Evolutionary conservation across 2,888 invertebrate species (phyloP), one percentile per base, ranked within the genome.

Genomic region (Artemia sinica): DNA sequence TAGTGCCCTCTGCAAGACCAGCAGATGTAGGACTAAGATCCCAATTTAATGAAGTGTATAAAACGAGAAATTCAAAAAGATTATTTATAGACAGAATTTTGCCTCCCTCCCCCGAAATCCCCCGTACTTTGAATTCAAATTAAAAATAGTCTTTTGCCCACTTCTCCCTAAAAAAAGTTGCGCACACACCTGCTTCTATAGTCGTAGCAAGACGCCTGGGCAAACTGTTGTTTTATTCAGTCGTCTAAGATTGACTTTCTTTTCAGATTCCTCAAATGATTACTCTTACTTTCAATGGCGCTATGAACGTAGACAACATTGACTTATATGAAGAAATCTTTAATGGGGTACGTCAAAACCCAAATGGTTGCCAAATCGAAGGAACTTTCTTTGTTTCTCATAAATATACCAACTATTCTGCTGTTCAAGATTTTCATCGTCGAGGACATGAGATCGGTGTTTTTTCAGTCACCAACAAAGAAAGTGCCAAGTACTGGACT

Each of bases 261-360:
- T 11, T 58, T 28, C 63, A 58, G 63, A 89, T 92, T 0, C 92
- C 92, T 8, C 91, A 92, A 81, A 92, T 92, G 92, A 87, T 93
- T 76, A 91, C 90, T 70, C 88, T 93, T 76, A 93, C 92, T 68
- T 93, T 93, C 77, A 92, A 92, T 77, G 92, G 92, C 75, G 92
- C 92, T 75, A 91, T 93, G 79, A 93, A 93, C 79, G 91, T 91
- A 80, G 91, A 93, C 80, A 93, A 93, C 80, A 92, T 92, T 77
- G 91, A 90, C 75, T 81, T 93, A 67, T 93, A 92, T 83, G 89
- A 89, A 78, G 91, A 91, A 76, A 91, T 93, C 72, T 92, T 93
- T 80, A 89, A 87, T 78, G 86, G 86, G 71, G 87, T 88, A 75
- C 85, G 92, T 72, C 89, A 89, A 79, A 93, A 93, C 76, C 91